Evolutionary conservation across 2,797 vertebrate genomes (phyloP), one percentile per base, ranked within the genome.

Genomic region (Corythornis leucogaster): DNA sequence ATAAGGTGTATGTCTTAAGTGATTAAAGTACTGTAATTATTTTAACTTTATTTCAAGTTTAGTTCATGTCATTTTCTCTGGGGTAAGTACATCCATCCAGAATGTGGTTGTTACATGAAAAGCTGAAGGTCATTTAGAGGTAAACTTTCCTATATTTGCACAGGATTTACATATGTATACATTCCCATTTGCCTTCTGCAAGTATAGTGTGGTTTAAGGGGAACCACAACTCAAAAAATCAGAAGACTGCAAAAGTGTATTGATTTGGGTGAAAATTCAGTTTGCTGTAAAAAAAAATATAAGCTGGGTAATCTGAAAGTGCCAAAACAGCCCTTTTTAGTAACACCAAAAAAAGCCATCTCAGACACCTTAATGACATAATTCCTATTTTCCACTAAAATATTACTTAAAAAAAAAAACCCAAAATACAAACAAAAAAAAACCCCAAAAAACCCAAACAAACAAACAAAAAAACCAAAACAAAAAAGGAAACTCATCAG

Each of bases 1-100:
- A 79, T 25, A 69, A 93, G 54, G 35, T 74, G 45, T 33, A 42
- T 14, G 3, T 67, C 91, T 81, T 90, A 35, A 69, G 57, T 77
- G 48, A 80, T 54, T 92, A 89, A 94, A 95, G 55, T 80, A 61
- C 63, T 14, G 11, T 18, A 94, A 95, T 95, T 93, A 76, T 88
- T 96, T 91, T 66, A 73, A 24, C 46, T 77, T 93, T 74, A 71
- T 87, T 95, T 92, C 54, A 84, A 70, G 53, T 84, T 92, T 93
- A 79, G 55, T 85, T 93, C 30, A 85, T 87, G 77, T 95, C 61
- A 64, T 45, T 79, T 87, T 68, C 68, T 82, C 30, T 67, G 73
- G 67, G 77, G 68, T 62, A 74, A 54, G 28, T 33, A 67, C 84
- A 55, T 70, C 80, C 76, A 89, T 93, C 55, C 58, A 80, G 78